Evolutionary conservation across 2,113 vertebrate genomes (phyloP).

Genomic region (Eolophus roseicapilla): DNA sequence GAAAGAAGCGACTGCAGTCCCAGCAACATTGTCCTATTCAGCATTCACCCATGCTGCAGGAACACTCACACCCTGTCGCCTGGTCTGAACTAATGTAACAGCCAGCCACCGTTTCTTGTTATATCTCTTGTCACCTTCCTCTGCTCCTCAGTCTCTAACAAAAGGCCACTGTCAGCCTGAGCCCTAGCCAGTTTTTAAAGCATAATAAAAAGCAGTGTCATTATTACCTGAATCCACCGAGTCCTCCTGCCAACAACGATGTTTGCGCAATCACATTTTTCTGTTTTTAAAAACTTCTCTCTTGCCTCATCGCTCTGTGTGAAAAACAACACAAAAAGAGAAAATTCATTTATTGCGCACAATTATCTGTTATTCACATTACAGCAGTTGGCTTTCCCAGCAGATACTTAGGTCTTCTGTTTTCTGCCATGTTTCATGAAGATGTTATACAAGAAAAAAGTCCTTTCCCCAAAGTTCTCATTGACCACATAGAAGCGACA

Average conservation of each 20-base stretch:
- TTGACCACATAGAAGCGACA: background rate
- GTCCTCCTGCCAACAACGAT: constrained; percentile 4
- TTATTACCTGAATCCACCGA: constrained; percentile 57
- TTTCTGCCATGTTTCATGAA: background rate
- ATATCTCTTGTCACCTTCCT: background rate
- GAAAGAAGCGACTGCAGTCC: background rate
- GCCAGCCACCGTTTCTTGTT: background rate
- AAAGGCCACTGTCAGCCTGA: background rate
- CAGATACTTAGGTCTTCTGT: background rate
- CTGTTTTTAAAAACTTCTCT: constrained; percentile 47
- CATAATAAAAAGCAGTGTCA: background rate
- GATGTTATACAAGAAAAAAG: background rate
- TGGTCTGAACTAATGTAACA: constrained; percentile 1
- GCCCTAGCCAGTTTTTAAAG: background rate
- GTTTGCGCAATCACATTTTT: constrained; percentile 63
- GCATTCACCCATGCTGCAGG: background rate
- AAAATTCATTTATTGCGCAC: background rate
- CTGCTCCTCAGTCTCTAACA: background rate
- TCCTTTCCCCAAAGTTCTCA: background rate
- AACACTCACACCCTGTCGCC: background rate
- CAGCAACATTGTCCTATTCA: background rate
- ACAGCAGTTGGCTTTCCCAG: background rate
- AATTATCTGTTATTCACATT: background rate
- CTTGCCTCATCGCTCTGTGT: constrained; percentile 45
- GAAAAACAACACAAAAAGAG: constrained; percentile 37